These are phyloP conservation scores for Pterocles gutturalis DNA, from an alignment of 2,113 vertebrate species.

Conservation along the genomic window DNA sequence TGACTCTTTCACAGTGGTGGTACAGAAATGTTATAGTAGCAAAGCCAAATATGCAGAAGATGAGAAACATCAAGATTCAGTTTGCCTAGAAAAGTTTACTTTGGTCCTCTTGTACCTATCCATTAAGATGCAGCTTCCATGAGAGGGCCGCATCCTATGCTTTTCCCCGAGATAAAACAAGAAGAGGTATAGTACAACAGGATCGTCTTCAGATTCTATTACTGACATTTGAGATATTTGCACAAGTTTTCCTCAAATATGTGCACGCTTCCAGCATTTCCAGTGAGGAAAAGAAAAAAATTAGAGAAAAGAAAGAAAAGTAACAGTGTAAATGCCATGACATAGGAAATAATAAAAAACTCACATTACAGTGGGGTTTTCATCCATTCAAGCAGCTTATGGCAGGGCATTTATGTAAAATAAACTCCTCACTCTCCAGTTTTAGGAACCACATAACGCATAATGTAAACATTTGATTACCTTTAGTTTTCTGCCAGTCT, in stretches of 20 bases:
- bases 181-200: not conserved
- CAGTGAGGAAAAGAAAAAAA: not conserved
- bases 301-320: not conserved
- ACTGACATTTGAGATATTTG: conserved; percentile 18
- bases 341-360: not conserved
- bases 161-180: not conserved
- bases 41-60: not conserved
- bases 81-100: not conserved
- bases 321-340: not conserved
- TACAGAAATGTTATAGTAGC: not conserved
- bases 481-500: not conserved
- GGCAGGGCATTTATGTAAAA: not conserved
- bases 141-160: not conserved
- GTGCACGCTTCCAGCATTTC: not conserved
- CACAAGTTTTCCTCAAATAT: not conserved
- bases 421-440: not conserved
- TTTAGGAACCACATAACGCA: not conserved
- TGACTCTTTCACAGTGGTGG: not conserved
- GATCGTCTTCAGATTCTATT: not conserved
- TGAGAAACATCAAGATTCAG: not conserved
- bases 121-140: not conserved
- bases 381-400: not conserved
- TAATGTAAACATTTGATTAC: not conserved
- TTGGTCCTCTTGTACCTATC: not conserved
- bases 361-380: not conserved